Percentiles rank a stretch among this genome's conserved stretches.
These are phyloP conservation scores for Pipistrellus pygmaeus DNA, from an alignment of 2,797 vertebrate species.

Conservation along the genomic window DNA sequence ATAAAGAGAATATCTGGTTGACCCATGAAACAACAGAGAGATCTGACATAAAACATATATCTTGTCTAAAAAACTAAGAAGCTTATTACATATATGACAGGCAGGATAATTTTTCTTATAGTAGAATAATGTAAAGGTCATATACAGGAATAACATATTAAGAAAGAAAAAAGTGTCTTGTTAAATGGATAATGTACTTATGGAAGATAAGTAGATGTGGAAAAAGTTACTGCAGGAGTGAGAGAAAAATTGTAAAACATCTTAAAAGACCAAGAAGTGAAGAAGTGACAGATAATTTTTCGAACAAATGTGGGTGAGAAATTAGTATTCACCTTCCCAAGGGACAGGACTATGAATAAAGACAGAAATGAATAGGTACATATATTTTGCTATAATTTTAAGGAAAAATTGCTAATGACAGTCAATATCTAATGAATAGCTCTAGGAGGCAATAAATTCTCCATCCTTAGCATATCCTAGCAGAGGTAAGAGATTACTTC, in stretches of 20 bases:
- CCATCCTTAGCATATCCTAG: background rate
- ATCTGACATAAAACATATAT: background rate
- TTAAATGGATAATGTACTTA: background rate
- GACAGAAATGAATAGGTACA: background rate
- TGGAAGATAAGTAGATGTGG: background rate
- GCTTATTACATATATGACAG: background rate
- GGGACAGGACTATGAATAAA: background rate
- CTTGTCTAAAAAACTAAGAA: constrained; percentile 13
- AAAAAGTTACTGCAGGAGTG: background rate
- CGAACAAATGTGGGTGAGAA: background rate
- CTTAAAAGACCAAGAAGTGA: background rate
- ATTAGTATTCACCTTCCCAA: background rate
- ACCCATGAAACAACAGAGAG: background rate
- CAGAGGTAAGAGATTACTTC: background rate
- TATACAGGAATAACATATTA: background rate
- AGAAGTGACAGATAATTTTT: background rate
- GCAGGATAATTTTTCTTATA: background rate
- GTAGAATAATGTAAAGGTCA: background rate
- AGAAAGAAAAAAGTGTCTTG: constrained; percentile 5
- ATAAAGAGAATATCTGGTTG: background rate
- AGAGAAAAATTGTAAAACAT: background rate
- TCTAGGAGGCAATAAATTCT: background rate
- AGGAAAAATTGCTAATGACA: background rate
- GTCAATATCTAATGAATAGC: background rate
- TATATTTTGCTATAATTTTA: constrained; percentile 8